Conservation (phyloP, 2,888 invertebrate genomes). For the Pristionchus arcanus region DNA sequence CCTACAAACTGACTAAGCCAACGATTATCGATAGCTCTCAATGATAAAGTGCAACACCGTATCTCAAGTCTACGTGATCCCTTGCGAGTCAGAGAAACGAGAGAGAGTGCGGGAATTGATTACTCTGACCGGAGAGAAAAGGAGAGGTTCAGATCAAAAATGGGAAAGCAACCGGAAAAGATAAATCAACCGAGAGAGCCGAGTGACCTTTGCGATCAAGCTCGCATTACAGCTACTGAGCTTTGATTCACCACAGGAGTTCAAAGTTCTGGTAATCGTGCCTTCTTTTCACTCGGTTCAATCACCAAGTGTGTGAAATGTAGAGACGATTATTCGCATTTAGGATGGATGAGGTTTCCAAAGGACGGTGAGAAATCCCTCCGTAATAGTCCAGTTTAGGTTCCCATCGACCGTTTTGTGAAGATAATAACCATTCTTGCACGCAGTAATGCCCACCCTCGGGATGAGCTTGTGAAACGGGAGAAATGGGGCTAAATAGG, state of each 20-base stretch:
- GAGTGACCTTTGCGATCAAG: not conserved
- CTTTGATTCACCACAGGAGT: not conserved
- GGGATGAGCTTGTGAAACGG: not conserved
- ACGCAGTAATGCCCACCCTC: not conserved
- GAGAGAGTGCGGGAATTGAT: not conserved
- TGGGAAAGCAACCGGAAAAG: not conserved
- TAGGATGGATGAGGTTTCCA: no score
- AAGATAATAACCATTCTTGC: no score
- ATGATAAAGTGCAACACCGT: not conserved
- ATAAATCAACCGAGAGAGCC: not conserved
- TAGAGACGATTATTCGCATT: no score
- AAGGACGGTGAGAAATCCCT: no score
- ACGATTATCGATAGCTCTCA: no score
- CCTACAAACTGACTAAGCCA: no score
- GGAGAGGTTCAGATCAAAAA: not conserved
- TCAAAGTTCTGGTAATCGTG: no score
- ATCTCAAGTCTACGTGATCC: not conserved
- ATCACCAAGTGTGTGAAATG: no score
- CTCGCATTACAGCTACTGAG: not conserved
- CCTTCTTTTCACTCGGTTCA: no score
- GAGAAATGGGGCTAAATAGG: constrained; percentile 1
- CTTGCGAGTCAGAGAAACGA: not conserved
- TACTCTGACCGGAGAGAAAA: no score
- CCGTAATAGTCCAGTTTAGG: no score
- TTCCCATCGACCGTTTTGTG: no score